These are phyloP conservation scores for Drosophila persimilis DNA, from an alignment of 1,140 invertebrate species.

Conservation along the genomic window DNA sequence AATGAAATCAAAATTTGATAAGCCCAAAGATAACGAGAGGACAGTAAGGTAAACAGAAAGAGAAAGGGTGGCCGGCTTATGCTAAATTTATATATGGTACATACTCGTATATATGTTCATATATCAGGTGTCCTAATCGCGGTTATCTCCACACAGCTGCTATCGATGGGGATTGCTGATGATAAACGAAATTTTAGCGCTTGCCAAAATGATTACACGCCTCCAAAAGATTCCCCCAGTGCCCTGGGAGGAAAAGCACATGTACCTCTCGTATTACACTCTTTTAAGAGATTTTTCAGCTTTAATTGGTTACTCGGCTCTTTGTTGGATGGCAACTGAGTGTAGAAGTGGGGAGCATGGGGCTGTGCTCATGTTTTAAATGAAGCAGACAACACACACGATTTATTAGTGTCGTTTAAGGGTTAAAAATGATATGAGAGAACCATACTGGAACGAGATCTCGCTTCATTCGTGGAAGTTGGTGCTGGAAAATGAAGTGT, in stretches of 20 bases:
- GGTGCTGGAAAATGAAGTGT: too few species aligned
- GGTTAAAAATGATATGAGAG: neutral
- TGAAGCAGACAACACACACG: conserved; percentile 2
- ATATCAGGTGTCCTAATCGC: conserved; percentile 29
- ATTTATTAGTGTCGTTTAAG: conserved; percentile 14
- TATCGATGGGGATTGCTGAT: conserved; percentile 28
- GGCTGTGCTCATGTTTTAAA: conserved; percentile 7
- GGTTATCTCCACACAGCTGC: conserved; percentile 18
- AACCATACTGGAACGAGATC: too few species aligned
- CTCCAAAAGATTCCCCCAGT: neutral
- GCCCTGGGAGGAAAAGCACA: neutral
- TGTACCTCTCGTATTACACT: neutral
- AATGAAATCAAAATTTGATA: conserved; percentile 53
- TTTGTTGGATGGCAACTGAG: neutral
- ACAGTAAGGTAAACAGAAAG: neutral
- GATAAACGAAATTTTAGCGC: conserved; percentile 26
- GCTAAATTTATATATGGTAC: neutral
- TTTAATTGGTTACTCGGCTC: conserved; percentile 28
- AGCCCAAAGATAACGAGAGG: neutral
- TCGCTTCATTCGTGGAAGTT: too few species aligned
- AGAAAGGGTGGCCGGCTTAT: neutral
- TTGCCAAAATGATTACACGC: conserved; percentile 38
- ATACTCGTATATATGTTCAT: conserved; percentile 3
- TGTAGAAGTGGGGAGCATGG: neutral
- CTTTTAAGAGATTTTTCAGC: conserved; percentile 3